Conservation (phyloP, 2,888 invertebrate species). For the Deroplatys truncata region DNA sequence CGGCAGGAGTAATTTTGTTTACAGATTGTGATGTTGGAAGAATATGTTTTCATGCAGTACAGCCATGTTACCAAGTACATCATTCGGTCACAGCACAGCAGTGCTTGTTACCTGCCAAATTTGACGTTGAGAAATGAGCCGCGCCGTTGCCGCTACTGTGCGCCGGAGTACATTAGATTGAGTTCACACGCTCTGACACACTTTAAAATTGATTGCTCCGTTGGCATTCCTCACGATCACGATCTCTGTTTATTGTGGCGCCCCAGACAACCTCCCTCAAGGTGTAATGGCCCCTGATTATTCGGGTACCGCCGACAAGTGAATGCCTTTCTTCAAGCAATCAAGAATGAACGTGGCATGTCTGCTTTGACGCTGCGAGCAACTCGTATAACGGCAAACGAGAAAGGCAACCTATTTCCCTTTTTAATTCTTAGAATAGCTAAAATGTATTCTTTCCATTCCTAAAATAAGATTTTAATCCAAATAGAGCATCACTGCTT, state of each 20-base stretch:
- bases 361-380: background rate
- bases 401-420: too few species aligned
- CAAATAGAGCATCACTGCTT: too few species aligned
- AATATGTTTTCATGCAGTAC: background rate
- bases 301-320: background rate
- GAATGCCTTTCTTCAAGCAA: background rate
- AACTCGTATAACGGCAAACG: background rate
- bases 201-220: background rate
- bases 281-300: background rate
- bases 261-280: background rate
- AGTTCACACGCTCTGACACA: background rate
- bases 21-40: too few species aligned
- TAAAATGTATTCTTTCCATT: too few species aligned
- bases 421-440: too few species aligned
- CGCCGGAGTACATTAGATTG: background rate
- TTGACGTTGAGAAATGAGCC: constrained; percentile 14
- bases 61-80: background rate
- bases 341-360: background rate
- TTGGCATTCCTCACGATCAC: background rate
- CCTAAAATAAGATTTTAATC: too few species aligned
- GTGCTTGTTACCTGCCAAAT: background rate
- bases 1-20: too few species aligned
- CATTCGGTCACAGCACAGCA: background rate
- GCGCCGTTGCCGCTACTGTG: background rate
- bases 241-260: background rate